These are phyloP conservation scores for Formicarius rufipectus DNA, from an alignment of 2,113 vertebrate genomes.

Conservation along the genomic window DNA sequence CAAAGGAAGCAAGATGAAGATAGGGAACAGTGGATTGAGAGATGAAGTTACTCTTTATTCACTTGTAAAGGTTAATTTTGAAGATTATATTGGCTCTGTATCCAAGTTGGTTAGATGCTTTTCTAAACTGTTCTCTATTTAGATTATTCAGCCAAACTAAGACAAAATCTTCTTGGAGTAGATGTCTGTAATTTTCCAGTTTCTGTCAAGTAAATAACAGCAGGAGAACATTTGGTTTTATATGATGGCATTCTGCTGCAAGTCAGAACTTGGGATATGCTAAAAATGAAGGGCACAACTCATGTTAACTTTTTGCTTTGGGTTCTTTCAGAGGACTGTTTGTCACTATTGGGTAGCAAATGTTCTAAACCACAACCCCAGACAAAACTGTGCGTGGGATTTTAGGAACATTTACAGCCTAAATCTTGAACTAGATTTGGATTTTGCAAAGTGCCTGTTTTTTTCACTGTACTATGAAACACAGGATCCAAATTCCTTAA, in stretches of 20 bases:
- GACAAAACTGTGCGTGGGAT: constrained; percentile 21
- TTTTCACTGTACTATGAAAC: neutral
- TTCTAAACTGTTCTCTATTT: constrained; percentile 13
- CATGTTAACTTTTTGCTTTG: constrained; percentile 39
- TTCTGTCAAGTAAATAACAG: constrained; percentile 63
- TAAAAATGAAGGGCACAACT: constrained; percentile 39
- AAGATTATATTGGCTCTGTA: neutral
- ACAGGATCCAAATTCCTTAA: neutral
- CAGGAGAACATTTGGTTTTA: constrained; percentile 54
- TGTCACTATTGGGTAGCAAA: constrained; percentile 41
- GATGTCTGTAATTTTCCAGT: constrained; percentile 49
- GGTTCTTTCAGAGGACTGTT: constrained; percentile 24
- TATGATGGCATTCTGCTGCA: constrained; percentile 37
- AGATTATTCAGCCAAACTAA: constrained; percentile 9
- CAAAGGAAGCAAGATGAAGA: neutral
- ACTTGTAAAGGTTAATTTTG: neutral
- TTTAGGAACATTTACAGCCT: constrained; percentile 30
- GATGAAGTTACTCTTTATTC: neutral
- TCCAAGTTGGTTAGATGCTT: neutral
- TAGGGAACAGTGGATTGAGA: neutral
- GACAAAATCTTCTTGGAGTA: constrained; percentile 26
- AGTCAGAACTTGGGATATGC: constrained; percentile 46
- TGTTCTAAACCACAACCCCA: constrained; percentile 45
- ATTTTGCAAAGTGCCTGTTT: constrained; percentile 2
- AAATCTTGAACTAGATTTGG: constrained; percentile 24